These are phyloP conservation scores for Scaptomyza tumidula DNA, from an alignment of 2,888 invertebrate species.

Conservation along the genomic window DNA sequence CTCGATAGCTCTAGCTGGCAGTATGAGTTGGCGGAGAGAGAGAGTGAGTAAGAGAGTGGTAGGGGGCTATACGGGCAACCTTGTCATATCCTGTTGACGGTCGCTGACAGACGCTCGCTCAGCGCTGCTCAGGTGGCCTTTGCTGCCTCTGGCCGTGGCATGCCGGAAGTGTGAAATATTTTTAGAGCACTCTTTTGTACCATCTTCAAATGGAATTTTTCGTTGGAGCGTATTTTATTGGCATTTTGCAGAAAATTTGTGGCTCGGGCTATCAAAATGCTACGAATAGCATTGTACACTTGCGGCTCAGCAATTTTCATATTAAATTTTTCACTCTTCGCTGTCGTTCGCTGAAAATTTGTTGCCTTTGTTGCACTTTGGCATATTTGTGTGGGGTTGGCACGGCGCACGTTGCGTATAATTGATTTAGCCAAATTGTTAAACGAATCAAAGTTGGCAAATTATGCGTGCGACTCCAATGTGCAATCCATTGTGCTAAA, in stretches of 20 bases:
- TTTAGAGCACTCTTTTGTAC: slow-evolving; percentile 49
- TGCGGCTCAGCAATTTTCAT: slow-evolving; percentile 45
- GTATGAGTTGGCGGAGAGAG: too few species aligned
- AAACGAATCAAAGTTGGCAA: slow-evolving; percentile 68
- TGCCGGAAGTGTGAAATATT: slow-evolving; percentile 76
- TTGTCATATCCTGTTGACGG: slow-evolving; percentile 76
- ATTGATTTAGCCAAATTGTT: slow-evolving; percentile 79
- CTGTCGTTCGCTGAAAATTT: slow-evolving; percentile 44
- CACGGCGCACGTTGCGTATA: slow-evolving; percentile 55
- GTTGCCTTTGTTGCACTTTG: slow-evolving; percentile 45
- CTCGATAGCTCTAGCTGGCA: neutral
- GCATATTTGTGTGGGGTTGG: slow-evolving; percentile 10
- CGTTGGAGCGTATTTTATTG: slow-evolving; percentile 76
- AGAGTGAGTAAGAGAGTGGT: too few species aligned
- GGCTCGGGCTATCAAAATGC: slow-evolving; percentile 66
- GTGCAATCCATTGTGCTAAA: slow-evolving; percentile 10
- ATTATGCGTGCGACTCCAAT: slow-evolving; percentile 51
- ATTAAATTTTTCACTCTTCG: slow-evolving; percentile 49
- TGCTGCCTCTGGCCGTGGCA: slow-evolving; percentile 10
- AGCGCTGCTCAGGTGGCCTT: slow-evolving; percentile 48
- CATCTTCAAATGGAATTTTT: slow-evolving; percentile 77
- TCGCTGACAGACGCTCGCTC: slow-evolving; percentile 53
- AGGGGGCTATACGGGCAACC: slow-evolving; percentile 33
- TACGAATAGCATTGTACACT: slow-evolving; percentile 43
- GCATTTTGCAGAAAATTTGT: slow-evolving; percentile 72